Evolutionary conservation across 92 coral and sea anemone species (phyloP).

Genomic region (Actinostola sp.): DNA sequence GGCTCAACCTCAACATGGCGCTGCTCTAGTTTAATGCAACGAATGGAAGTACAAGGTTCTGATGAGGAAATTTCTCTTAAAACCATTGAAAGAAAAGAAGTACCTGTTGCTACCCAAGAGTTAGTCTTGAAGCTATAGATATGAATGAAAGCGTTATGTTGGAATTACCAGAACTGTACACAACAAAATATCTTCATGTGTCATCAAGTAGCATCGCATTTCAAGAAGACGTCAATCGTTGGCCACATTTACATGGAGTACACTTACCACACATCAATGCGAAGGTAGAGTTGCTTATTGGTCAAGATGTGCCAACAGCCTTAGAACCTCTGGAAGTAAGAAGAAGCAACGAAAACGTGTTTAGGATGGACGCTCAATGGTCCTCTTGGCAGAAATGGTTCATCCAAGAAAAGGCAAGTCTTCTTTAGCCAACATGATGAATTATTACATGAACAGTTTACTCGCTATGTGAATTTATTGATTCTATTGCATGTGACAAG

Average conservation of each 20-base stretch:
- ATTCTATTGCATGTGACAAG: constrained; percentile 22
- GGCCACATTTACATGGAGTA: constrained; percentile 62
- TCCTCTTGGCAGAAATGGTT: constrained; percentile 54
- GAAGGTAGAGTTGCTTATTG: constrained; percentile 52
- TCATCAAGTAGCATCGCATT: constrained; percentile 29
- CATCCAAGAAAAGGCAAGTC: constrained; percentile 2
- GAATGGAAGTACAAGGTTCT: constrained; percentile 45
- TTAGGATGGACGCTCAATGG: constrained; percentile 73
- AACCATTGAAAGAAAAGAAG: constrained; percentile 52
- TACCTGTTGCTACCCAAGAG: too few species aligned
- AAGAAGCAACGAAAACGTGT: constrained; percentile 43
- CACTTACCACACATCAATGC: constrained; percentile 32
- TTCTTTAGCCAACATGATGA: constrained; percentile 33
- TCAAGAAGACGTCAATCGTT: constrained; percentile 67
- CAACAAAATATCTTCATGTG: constrained; percentile 39
- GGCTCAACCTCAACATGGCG: constrained; percentile 70
- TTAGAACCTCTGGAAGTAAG: constrained; percentile 51
- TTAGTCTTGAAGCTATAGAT: constrained; percentile 55
- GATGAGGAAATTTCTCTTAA: constrained; percentile 42
- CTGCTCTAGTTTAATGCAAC: constrained; percentile 22
- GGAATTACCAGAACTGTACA: constrained; percentile 49
- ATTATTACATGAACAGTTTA: constrained; percentile 33
- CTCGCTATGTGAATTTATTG: constrained; percentile 56
- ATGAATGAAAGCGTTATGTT: constrained; percentile 40
- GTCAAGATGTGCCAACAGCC: constrained; percentile 58